Evolutionary conservation across 2,888 invertebrate genomes (phyloP).

Genomic region (Macrosoma leucophasiata): DNA sequence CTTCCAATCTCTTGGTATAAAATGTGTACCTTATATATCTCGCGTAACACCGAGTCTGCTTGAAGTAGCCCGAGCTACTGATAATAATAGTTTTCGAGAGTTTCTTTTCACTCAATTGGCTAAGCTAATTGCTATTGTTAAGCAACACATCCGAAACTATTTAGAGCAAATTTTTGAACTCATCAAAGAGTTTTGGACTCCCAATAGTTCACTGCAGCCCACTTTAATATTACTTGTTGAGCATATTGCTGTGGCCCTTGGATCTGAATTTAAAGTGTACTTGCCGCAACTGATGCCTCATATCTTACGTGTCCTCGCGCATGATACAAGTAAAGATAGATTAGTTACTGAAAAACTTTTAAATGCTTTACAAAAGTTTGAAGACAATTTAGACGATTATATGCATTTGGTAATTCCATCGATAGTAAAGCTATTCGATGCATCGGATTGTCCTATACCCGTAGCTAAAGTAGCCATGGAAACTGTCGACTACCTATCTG

Average conservation of each 20-base stretch:
- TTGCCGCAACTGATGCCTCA: constrained; percentile 96
- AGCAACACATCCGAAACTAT: constrained; percentile 97
- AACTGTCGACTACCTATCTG: constrained; percentile 93
- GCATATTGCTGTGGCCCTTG: constrained; percentile 94
- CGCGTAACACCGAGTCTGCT: constrained; percentile 93
- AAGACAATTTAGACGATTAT: constrained; percentile 96
- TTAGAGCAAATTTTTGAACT: constrained; percentile 95
- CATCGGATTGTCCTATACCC: constrained; percentile 86
- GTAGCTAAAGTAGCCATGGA: constrained; percentile 87
- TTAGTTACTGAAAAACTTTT: constrained; percentile 89
- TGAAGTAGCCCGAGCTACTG: constrained; percentile 92
- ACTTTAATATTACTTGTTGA: constrained; percentile 94
- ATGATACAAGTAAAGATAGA: constrained; percentile 91
- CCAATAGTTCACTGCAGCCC: constrained; percentile 88
- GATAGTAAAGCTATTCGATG: constrained; percentile 93
- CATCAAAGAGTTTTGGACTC: constrained; percentile 95
- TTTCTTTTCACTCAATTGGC: constrained; percentile 97
- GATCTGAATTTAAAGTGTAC: constrained; percentile 97
- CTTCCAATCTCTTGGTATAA: constrained; percentile 96
- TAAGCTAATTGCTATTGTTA: constrained; percentile 94
- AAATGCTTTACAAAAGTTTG: constrained; percentile 93
- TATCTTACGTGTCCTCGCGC: constrained; percentile 92
- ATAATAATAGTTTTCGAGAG: constrained; percentile 90
- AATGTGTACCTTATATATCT: constrained; percentile 94
- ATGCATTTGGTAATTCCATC: constrained; percentile 96